Evolutionary conservation across 1,140 invertebrate species (phyloP), one percentile per base, ranked within the genome.

Genomic region (Drosophila parabipectinata): DNA sequence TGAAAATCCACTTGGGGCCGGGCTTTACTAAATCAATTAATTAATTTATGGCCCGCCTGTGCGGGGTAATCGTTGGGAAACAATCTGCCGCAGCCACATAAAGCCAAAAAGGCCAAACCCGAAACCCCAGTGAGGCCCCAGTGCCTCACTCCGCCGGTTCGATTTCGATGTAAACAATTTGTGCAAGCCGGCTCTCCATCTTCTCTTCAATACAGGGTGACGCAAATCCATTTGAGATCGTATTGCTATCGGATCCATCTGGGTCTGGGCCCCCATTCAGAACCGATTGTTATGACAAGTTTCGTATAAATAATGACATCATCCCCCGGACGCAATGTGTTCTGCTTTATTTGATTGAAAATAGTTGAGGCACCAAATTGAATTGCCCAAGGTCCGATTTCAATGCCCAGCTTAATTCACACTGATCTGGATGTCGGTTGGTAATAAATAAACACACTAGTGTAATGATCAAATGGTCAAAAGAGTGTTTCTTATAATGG

Each of bases 21-120:
- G 59, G 62, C 51, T 71, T 77, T 81, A 78, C 68, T 68, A 82
- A 88, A 75, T 82, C 78, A 87, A 82, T 87, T 87, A 87, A 87
- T 87, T 87, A 76, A 87, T 82, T 88, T 82, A 88, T 78, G 68
- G 51, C 15, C 41, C 45, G 59, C 41, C 52, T 48, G 81, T 64
- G 82, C 80, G 78, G 60, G 69, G 69, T 72, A 85, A 84, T 84
- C 80, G 59, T 48, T 53, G 63, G 56, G 77, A 57, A 66, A 69
- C 74, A 85, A 87, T 85, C 82, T 81, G 48, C 72, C 61, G 53
- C 37, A 44, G 48, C 55, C 18, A 14, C 62, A 77, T 44, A 48
- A 78, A 84, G 64, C 80, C 69, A 59, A 77, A 79, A 72, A 79
- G 77, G 72, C 66, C 67, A 66, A 69, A 24, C 48, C 64, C 69